These are phyloP conservation scores for Cyprinodon tularosa DNA, from an alignment of 2,113 vertebrate genomes.

Conservation along the genomic window DNA sequence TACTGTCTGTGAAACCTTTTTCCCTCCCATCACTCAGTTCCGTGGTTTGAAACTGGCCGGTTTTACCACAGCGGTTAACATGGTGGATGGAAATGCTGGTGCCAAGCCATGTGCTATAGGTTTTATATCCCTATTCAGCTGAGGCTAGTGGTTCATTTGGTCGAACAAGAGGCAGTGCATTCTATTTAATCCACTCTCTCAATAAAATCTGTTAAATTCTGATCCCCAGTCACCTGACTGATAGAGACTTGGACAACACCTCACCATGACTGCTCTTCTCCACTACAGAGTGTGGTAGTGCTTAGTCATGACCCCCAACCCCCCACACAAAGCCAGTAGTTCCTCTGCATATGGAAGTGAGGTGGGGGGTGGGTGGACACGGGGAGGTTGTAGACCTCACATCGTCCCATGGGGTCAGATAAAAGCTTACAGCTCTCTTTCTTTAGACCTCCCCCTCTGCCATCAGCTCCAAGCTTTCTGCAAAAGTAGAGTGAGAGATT, in stretches of 20 bases:
- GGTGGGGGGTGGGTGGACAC: conserved; percentile 64
- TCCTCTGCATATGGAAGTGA: conserved; percentile 71
- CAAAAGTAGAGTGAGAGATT: conserved; percentile 41
- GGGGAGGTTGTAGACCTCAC: conserved; percentile 64
- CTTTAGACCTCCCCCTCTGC: conserved; percentile 22
- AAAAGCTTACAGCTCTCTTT: conserved; percentile 60
- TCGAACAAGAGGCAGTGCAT: neutral
- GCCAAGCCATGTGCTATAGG: neutral
- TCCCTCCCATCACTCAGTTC: conserved; percentile 42
- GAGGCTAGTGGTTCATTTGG: neutral
- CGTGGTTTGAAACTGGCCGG: conserved; percentile 12
- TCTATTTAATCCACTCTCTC: conserved; percentile 1
- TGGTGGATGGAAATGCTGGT: neutral
- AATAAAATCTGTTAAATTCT: conserved; percentile 2
- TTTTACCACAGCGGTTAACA: conserved; percentile 6
- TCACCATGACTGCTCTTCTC: conserved; percentile 11
- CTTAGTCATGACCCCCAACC: conserved; percentile 68
- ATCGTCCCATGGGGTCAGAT: conserved; percentile 74
- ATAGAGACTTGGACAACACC: conserved; percentile 9
- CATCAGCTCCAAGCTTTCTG: conserved; percentile 11
- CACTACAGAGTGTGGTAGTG: conserved; percentile 45
- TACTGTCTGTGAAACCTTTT: conserved; percentile 57
- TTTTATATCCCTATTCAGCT: neutral
- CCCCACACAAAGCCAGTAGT: conserved; percentile 69
- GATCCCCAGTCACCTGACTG: conserved; percentile 1